Evolutionary conservation across 2,797 vertebrate genomes (phyloP), one percentile per base, ranked within the genome.

Genomic region (Anabas testudineus): DNA sequence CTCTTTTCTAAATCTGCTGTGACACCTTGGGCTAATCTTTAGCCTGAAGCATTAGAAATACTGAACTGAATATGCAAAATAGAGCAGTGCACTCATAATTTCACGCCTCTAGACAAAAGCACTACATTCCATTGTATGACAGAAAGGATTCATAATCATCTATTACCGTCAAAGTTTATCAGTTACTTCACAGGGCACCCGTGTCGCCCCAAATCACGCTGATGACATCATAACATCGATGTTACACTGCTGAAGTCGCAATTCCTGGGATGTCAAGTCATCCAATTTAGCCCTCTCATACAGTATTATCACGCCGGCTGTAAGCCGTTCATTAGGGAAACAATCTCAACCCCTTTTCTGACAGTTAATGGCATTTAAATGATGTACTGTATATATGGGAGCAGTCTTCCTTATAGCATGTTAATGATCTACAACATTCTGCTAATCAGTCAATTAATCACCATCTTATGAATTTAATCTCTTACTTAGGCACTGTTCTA

Each of bases 391-490:
- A 82, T 88, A 86, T 74, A 79, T 71, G 75, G 46, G 70, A 21
- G 74, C 82, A 78, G 83, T 79, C 80, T 82, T 86, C 77, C 79
- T 80, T 86, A 85, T 82, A 85, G 85, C 81, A 81, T 80, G 71
- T 67, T 89, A 93, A 91, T 90, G 90, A 93, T 89, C 84, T 83
- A 43, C 70, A 70, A 88, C 87, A 71, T 83, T 83, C 71, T 64
- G 68, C 84, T 92, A 93, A 94, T 93, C 91, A 92, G 87, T 89
- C 91, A 90, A 89, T 94, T 93, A 93, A 93, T 93, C 91, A 88
- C 74, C 85, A 84, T 88, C 69, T 86, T 83, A 88, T 87, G 84
- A 91, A 89, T 91, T 81, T 88, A 92, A 93, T 92, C 89, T 90
- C 84, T 86, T 86, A 83, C 84, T 92, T 85, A 80, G 80, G 59